A percentile compares a stretch with the other conserved stretches of the same genome.
Conservation (phyloP, 2,888 invertebrate genomes). For the Brachylomia viminalis region DNA sequence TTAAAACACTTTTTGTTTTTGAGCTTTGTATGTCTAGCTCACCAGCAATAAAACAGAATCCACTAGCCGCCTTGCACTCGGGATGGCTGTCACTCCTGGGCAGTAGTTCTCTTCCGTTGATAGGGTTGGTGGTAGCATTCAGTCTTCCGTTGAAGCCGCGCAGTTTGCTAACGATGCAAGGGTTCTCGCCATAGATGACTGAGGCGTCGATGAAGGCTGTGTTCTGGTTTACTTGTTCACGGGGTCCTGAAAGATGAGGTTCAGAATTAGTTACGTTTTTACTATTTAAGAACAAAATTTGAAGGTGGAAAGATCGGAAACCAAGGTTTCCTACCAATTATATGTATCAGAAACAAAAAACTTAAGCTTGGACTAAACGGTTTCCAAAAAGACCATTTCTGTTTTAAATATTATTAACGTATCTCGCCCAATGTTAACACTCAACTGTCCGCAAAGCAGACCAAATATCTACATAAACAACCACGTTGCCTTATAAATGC, state of each 20-base stretch:
- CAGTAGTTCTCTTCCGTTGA: slow-evolving; percentile 94
- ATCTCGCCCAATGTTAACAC: too few relatives aligned
- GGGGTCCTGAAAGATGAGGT: slow-evolving; percentile 91
- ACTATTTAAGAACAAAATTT: too few relatives aligned
- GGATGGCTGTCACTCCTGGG: slow-evolving; percentile 95
- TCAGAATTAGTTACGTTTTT: not conserved
- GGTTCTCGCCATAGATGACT: slow-evolving; percentile 97
- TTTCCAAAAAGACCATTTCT: too few relatives aligned
- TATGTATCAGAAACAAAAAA: not conserved
- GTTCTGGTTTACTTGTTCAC: slow-evolving; percentile 98
- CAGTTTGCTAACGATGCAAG: slow-evolving; percentile 94
- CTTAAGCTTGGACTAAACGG: too few relatives aligned
- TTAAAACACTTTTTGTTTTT: not conserved
- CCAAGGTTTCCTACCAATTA: not conserved
- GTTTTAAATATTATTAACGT: too few relatives aligned
- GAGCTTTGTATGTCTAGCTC: slow-evolving; percentile 48
- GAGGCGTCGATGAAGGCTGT: slow-evolving; percentile 97
- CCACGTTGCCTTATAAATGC: too few relatives aligned
- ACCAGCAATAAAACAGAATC: slow-evolving; percentile 97
- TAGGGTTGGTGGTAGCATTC: slow-evolving; percentile 94
- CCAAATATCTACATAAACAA: too few relatives aligned
- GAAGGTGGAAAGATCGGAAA: too few relatives aligned
- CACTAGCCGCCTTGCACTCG: slow-evolving; percentile 96
- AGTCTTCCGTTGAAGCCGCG: slow-evolving; percentile 95
- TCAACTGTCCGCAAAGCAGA: too few relatives aligned